These are phyloP conservation scores for Neoarius graeffei DNA, from an alignment of 2,113 vertebrate genomes.

Conservation along the genomic window DNA sequence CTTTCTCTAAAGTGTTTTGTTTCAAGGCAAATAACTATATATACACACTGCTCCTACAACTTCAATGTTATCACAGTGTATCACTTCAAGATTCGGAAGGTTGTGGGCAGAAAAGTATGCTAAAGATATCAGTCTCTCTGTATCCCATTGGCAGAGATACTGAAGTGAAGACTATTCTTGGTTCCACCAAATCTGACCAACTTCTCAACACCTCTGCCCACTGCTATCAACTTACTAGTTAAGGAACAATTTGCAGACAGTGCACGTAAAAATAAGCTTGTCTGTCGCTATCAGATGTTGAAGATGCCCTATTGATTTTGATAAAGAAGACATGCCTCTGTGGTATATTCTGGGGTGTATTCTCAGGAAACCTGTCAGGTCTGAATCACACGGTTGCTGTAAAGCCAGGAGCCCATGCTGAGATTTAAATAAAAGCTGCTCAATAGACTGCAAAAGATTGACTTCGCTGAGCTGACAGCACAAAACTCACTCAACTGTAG, in stretches of 20 bases:
- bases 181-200: background rate
- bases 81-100: background rate
- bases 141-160: background rate
- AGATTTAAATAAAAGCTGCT: background rate
- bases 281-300: background rate
- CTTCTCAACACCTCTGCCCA: background rate
- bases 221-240: background rate
- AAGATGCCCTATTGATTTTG: background rate
- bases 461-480: background rate
- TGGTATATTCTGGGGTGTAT: background rate
- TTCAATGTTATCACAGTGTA: background rate
- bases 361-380: background rate
- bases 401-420: background rate
- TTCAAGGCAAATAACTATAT: background rate
- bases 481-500: background rate
- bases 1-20: too few species aligned
- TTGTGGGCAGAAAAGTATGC: background rate
- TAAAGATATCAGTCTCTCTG: background rate
- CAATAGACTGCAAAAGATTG: background rate
- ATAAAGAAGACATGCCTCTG: background rate
- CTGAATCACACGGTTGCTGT: background rate
- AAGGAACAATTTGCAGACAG: slow-evolving; percentile 6
- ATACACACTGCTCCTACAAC: background rate
- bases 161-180: background rate
- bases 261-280: background rate